A percentile compares a stretch with the other conserved stretches of the same genome.
phyloP scores from a whole-genome alignment of 2,113 vertebrate genomes.

The Erythrocebus patas region DNA sequence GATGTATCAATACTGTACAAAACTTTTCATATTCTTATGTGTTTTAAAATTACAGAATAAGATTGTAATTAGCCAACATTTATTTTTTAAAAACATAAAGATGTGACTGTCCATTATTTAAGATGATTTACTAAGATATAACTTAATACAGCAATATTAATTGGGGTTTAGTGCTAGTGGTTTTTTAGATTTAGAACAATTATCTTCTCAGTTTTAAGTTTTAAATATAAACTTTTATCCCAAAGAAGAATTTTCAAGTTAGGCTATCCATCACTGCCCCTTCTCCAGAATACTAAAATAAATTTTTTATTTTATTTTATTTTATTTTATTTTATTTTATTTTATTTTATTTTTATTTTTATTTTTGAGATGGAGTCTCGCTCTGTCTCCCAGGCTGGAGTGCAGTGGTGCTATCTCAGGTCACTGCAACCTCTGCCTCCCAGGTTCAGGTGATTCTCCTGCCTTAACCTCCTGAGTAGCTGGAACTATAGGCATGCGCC shows the following conservation, averaged over 20 bases:
- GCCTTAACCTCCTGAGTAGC: too few species aligned
- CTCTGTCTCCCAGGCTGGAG: too few species aligned
- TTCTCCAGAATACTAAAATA: neutral
- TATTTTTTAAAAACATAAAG: conserved; percentile 20
- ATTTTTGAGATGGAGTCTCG: too few species aligned
- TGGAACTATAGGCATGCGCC: too few species aligned
- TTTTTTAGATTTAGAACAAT: conserved; percentile 6
- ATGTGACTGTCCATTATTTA: neutral
- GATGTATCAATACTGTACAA: neutral
- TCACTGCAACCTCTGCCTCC: too few species aligned
- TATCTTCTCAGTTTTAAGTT: neutral
- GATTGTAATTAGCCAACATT: neutral
- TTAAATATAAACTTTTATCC: conserved; percentile 20
- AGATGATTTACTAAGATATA: neutral
- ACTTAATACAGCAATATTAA: neutral
- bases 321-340: too few species aligned
- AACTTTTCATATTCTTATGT: neutral
- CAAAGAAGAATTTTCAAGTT: conserved; percentile 5
- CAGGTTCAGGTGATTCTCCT: too few species aligned
- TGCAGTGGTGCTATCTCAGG: too few species aligned
- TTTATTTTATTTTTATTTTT: too few species aligned
- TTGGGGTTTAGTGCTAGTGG: neutral
- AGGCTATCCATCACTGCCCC: neutral
- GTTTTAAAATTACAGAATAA: conserved; percentile 31
- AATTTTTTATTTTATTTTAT: too few species aligned